Evolutionary conservation across 2,113 vertebrate genomes (phyloP), one percentile per base, ranked within the genome.

Genomic region (Notarius quadriscutis): DNA sequence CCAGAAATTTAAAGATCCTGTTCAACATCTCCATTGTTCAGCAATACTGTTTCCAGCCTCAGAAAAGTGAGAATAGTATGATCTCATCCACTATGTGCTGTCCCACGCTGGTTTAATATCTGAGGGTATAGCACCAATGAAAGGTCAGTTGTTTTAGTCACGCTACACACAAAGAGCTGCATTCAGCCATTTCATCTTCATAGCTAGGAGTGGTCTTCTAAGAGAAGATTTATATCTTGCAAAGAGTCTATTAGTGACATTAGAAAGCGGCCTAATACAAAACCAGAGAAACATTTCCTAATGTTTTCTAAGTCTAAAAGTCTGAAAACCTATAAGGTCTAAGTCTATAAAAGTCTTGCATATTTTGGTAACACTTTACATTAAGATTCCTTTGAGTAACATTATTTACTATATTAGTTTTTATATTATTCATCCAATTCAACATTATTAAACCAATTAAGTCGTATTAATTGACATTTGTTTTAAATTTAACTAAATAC

Each of bases 11-110:
- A 53, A 78, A 30, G 57, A 60, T 78, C 72, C 57, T 67, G 63
- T 55, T 78, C 48, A 78, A 65, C 10, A 55, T 84, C 58, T 67
- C 58, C 34, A 69, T 87, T 84, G 81, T 84, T 83, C 27, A 27
- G 50, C 48, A 78, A 84, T 53, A 30, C 82, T 34, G 51, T 71
- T 63, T 83, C 80, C 78, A 81, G 17, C 7, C 15, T 60, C 30
- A 53, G 57, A 62, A 81, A 84, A 34, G 65, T 84, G 75, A 85
- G 77, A 81, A 85, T 71, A 84, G 77, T 72, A 81, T 85, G 60
- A 85, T 81, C 58, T 85, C 84, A 85, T 85, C 67, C 34, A 84
- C 65, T n/a, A 55, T 55, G 58, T 27, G 48, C 48, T 48, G n/a
- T 62, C n/a, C 55, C 84, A 85, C 25, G 67, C 78, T 77, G 25